These are phyloP conservation scores for Phyllotreta striolata DNA, from an alignment of 2,888 invertebrate genomes.

Conservation along the genomic window DNA sequence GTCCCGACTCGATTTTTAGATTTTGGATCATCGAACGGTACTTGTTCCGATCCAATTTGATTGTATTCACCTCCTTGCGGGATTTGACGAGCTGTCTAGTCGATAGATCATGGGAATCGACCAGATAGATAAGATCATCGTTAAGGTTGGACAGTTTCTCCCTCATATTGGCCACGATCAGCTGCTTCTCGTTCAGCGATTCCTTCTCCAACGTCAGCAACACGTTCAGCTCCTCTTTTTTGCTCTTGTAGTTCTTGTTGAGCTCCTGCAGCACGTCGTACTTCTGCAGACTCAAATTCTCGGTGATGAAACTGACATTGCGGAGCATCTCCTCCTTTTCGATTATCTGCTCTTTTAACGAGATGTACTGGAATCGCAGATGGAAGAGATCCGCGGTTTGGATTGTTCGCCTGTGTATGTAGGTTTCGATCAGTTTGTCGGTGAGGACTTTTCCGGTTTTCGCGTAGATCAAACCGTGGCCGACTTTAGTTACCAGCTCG, in stretches of 20 bases:
- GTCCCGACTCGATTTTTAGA: slow-evolving; percentile 61
- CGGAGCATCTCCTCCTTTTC: slow-evolving; percentile 48
- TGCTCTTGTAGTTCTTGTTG: no score
- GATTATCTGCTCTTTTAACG: slow-evolving; percentile 51
- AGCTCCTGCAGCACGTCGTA: no score
- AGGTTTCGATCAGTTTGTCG: slow-evolving; percentile 40
- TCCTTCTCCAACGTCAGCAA: no score
- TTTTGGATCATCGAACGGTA: slow-evolving; percentile 59
- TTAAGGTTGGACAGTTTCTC: no score
- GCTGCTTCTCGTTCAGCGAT: no score
- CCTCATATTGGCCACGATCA: no score
- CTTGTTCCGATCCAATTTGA: slow-evolving; percentile 59
- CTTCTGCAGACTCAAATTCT: no score
- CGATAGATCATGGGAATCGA: no score
- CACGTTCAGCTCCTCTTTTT: no score
- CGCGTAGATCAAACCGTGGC: slow-evolving; percentile 53
- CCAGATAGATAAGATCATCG: no score
- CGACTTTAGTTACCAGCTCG: slow-evolving; percentile 53
- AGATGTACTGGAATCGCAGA: slow-evolving; percentile 54
- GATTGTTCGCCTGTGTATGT: slow-evolving; percentile 50
- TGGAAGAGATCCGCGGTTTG: slow-evolving; percentile 51
- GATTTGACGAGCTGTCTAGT: neutral
- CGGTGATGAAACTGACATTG: no score
- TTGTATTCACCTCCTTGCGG: slow-evolving; percentile 51
- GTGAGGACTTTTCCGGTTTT: slow-evolving; percentile 57